phyloP scores from a whole-genome alignment of 2,113 vertebrate species.

The Sakesphorus luctuosus region DNA sequence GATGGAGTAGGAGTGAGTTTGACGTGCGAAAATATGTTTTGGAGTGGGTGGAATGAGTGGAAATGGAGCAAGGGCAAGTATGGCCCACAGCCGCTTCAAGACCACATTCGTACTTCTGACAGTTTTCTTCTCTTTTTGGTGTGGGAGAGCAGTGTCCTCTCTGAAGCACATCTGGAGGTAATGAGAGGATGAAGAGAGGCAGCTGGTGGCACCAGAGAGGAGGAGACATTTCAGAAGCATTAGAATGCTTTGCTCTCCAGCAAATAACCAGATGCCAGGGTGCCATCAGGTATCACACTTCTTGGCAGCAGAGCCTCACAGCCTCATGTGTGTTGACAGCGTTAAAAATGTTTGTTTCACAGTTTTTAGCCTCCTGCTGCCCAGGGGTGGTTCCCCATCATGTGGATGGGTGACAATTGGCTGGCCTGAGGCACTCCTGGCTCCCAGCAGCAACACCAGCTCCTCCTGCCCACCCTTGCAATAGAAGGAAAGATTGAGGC shows the following conservation, averaged over 20 bases:
- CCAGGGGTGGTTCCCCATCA: background rate
- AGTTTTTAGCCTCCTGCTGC: background rate
- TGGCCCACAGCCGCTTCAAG: background rate
- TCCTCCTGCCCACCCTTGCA: background rate
- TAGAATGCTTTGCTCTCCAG: background rate
- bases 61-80: background rate
- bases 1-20: constrained; percentile 50
- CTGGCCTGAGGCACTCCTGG: background rate
- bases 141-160: background rate
- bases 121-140: background rate
- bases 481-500: accelerated
- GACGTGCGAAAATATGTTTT: constrained; percentile 53
- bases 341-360: background rate
- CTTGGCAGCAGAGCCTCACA: background rate
- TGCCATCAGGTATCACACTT: background rate
- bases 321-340: background rate
- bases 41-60: background rate
- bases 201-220: background rate
- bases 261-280: background rate
- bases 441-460: background rate
- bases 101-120: background rate
- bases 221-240: background rate
- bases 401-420: background rate
- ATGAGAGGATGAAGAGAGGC: background rate
- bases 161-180: background rate